Evolutionary conservation across 2,113 vertebrate species (phyloP).

Genomic region (Muntiacus reevesi): DNA sequence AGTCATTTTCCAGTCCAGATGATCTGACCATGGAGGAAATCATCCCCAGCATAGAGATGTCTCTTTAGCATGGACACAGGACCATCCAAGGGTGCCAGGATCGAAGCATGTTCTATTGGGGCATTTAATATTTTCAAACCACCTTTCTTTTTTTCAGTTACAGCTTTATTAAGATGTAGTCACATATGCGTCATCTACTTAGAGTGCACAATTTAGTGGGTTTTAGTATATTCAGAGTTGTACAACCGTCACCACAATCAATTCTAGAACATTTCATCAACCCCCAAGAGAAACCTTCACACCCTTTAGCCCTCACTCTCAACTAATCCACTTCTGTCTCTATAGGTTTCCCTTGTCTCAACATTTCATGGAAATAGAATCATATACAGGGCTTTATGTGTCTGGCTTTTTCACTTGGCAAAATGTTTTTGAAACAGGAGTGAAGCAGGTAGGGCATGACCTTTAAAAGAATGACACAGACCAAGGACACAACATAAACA

Average conservation of each 20-base stretch:
- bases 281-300: not conserved
- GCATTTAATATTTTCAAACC: not conserved
- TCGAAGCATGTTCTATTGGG: fast-evolving
- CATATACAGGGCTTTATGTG: not conserved
- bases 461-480: not conserved
- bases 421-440: not conserved
- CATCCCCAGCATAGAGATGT: not conserved
- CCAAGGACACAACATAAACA: not conserved
- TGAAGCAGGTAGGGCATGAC: not conserved
- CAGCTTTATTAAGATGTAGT: not conserved
- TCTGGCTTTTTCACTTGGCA: not conserved
- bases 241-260: not conserved
- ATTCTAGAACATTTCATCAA: not conserved
- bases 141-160: not conserved
- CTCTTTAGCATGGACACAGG: not conserved
- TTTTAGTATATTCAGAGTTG: not conserved
- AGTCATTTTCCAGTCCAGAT: not conserved
- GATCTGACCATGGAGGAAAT: not conserved
- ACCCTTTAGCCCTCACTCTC: not conserved
- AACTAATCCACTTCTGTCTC: not conserved
- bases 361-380: not conserved
- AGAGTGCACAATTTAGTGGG: not conserved
- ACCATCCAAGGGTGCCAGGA: not conserved
- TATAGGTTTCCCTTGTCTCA: not conserved
- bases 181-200: not conserved